phyloP scores from a whole-genome alignment of 2,888 invertebrate genomes.

The Lasioglossum morio region DNA sequence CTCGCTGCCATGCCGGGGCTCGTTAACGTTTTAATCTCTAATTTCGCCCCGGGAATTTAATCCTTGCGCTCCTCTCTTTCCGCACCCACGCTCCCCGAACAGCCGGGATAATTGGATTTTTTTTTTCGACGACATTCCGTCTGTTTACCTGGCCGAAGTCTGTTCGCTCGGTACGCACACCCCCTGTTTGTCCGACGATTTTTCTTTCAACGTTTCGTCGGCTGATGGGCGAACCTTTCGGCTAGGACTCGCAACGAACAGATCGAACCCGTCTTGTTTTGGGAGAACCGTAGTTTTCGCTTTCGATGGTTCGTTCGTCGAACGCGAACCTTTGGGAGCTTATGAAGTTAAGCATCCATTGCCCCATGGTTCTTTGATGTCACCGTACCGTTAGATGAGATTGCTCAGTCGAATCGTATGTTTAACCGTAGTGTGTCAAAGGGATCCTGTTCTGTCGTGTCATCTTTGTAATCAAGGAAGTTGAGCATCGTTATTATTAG shows the following conservation, averaged over 20 bases:
- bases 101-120: conserved; percentile 44
- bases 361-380: not conserved
- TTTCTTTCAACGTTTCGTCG: not conserved
- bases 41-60: conserved; percentile 37
- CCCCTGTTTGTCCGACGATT: not conserved
- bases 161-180: not conserved
- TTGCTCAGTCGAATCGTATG: not conserved
- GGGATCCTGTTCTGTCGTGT: not conserved
- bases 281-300: not conserved
- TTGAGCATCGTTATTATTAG: not conserved
- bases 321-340: not conserved
- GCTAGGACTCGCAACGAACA: not conserved
- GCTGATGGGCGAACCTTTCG: not conserved
- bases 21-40: conserved; percentile 47
- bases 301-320: not conserved
- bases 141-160: conserved; percentile 41
- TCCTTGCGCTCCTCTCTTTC: conserved; percentile 12
- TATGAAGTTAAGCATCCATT: not conserved
- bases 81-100: not conserved
- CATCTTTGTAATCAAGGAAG: not conserved
- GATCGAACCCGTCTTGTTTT: not conserved
- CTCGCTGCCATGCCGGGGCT: not conserved
- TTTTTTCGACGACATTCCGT: conserved; percentile 22
- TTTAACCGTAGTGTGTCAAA: not conserved
- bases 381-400: not conserved